These are phyloP conservation scores for Tetraneura akinire DNA, from an alignment of 1,140 invertebrate genomes.

Conservation along the genomic window DNA sequence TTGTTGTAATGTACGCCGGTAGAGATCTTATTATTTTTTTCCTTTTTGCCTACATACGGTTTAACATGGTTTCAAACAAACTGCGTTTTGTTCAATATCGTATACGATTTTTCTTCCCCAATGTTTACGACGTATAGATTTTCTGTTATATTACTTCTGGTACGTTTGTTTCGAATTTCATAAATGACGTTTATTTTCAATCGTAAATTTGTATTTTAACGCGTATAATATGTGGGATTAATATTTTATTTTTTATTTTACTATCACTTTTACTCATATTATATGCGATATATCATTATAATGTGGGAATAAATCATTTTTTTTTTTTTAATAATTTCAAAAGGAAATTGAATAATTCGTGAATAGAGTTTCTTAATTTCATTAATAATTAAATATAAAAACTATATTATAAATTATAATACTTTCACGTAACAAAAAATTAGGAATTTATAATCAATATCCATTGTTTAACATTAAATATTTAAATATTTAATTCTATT, in stretches of 20 bases:
- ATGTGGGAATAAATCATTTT: too few species aligned
- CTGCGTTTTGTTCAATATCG: background rate
- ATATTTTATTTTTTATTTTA: background rate
- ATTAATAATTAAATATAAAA: too few species aligned
- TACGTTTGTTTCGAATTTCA: background rate
- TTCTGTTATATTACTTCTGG: slow-evolving; percentile 1
- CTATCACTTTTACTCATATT: background rate
- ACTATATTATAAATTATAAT: too few species aligned
- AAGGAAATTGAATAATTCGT: too few species aligned
- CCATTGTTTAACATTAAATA: too few species aligned
- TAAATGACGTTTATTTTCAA: background rate
- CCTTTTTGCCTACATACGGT: background rate
- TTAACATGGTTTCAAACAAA: background rate
- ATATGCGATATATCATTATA: too few species aligned
- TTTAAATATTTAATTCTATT: too few species aligned
- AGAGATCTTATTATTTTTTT: background rate
- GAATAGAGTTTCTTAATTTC: too few species aligned
- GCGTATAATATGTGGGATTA: background rate
- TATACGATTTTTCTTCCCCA: background rate
- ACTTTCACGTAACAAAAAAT: too few species aligned
- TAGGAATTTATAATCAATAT: too few species aligned
- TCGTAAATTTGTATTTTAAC: too few species aligned
- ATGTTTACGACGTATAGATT: background rate
- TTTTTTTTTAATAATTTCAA: too few species aligned
- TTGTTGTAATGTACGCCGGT: background rate